These are phyloP conservation scores for Myotis myotis DNA, from an alignment of 2,797 vertebrate species.

Conservation along the genomic window DNA sequence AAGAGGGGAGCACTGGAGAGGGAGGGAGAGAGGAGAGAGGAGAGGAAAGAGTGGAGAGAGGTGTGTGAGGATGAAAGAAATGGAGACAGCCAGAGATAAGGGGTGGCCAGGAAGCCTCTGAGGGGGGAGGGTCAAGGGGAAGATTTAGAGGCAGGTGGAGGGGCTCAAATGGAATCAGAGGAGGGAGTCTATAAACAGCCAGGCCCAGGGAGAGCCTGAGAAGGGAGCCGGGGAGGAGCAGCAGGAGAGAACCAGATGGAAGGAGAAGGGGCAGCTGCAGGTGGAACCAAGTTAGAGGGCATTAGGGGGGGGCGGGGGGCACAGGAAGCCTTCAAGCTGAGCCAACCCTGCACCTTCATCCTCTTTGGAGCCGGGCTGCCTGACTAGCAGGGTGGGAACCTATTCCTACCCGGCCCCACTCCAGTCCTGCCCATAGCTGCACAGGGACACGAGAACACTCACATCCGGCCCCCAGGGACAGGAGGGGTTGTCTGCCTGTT, in stretches of 20 bases:
- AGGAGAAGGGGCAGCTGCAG: background rate
- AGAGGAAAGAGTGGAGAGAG: no score
- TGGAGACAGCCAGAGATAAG: background rate
- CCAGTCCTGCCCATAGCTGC: background rate
- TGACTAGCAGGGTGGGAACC: background rate
- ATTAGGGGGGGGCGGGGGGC: no score
- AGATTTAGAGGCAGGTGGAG: background rate
- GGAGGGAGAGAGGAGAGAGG: background rate
- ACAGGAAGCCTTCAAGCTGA: background rate
- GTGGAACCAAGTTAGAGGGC: background rate
- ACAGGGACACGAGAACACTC: background rate
- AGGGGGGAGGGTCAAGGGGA: no score
- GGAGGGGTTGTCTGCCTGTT: slow-evolving; percentile 10
- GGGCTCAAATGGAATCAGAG: background rate
- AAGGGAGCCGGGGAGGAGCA: background rate
- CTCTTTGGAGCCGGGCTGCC: background rate
- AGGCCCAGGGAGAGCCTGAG: background rate
- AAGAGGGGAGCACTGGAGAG: background rate
- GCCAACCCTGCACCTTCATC: background rate
- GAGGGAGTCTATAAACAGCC: background rate
- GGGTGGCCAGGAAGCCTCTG: background rate
- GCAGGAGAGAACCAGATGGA: background rate
- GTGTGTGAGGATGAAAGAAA: background rate
- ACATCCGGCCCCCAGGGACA: background rate
- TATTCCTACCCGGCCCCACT: background rate